A percentile compares a stretch with the other conserved stretches of the same genome.
phyloP scores from a whole-genome alignment of 2,888 invertebrate species.

The Hanleya hanleyi region DNA sequence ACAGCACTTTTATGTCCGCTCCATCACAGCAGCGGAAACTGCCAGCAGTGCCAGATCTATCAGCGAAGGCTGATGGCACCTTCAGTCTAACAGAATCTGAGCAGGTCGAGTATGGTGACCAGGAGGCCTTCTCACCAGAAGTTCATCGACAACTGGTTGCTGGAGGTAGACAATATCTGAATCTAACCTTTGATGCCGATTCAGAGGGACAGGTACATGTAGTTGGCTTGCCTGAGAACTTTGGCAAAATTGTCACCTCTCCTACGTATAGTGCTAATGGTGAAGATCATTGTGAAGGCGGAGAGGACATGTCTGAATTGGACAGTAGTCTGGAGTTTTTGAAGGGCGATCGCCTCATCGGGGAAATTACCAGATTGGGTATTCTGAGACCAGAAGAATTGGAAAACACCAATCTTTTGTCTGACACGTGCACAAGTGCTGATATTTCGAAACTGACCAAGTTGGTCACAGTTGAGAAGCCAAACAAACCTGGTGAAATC shows the following conservation, averaged over 20 bases:
- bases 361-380: not conserved
- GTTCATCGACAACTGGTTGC: slow-evolving; percentile 46
- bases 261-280: slow-evolving; percentile 8
- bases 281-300: not conserved
- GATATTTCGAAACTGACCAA: too few species aligned
- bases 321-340: slow-evolving; percentile 3
- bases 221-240: not conserved
- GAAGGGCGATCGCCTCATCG: not conserved
- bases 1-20: slow-evolving; percentile 1
- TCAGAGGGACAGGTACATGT: not conserved
- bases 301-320: not conserved
- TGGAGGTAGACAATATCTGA: slow-evolving; percentile 51
- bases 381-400: slow-evolving; percentile 27
- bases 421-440: too few species aligned
- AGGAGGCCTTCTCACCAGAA: slow-evolving; percentile 36
- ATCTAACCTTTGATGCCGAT: slow-evolving; percentile 53
- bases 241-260: not conserved
- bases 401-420: slow-evolving; percentile 17
- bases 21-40: too few species aligned
- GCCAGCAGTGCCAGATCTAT: not conserved
- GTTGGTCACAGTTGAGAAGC: too few species aligned
- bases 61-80: not conserved
- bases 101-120: not conserved
- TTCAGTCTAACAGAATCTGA: not conserved
- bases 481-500: too few species aligned